Evolutionary conservation across 2,797 vertebrate species (phyloP), one percentile per base, ranked within the genome.

Genomic region (Cossypha heuglini): DNA sequence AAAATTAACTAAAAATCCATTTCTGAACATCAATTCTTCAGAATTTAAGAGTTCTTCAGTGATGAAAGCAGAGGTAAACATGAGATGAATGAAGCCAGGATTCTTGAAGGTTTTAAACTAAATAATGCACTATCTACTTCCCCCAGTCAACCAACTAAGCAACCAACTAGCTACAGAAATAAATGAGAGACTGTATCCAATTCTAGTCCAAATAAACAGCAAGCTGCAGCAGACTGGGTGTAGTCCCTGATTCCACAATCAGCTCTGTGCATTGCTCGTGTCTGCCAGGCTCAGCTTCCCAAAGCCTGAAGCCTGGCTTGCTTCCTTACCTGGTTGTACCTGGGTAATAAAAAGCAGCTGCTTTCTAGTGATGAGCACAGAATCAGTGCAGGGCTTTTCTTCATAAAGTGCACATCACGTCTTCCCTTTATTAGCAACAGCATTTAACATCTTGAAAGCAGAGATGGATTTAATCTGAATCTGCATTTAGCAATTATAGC

Each of bases 341-440:
- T 64, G 43, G 33, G 4, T 3, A 0, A n/a, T 8, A 10, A 20
- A 55, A 35, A 45, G 26, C 12, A 25, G 19, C 57, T 37, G 57
- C 46, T 40, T 45, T n/a, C 40, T 17, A 3, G 42, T 26, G 77
- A 7, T 12, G 40, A 29, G 35, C 29, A 5, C 45, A 37, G 37
- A 35, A 14, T 16, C 49, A 11, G 11, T 4, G 43, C 59, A 62
- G 33, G 19, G 33, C 10, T 61, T 69, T 49, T 38, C 45, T 55
- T 40, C n/a, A 6, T 20, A 20, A 37, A 64, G 21, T 13, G 11
- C 55, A 55, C 31, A 7, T 69, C 37, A 13, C 0, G 0, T 22
- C 64, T 74, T 61, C 35, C 14, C 11, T 63, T 66, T 67, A 5
- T 74, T 59, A 40, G 43, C 21, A 35, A 35, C 28, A 21, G 21